Percentiles rank a stretch among this genome's conserved stretches.
Evolutionary conservation across 2,797 vertebrate species (phyloP).

Genomic region (Gymnoscopelus microlampas): DNA sequence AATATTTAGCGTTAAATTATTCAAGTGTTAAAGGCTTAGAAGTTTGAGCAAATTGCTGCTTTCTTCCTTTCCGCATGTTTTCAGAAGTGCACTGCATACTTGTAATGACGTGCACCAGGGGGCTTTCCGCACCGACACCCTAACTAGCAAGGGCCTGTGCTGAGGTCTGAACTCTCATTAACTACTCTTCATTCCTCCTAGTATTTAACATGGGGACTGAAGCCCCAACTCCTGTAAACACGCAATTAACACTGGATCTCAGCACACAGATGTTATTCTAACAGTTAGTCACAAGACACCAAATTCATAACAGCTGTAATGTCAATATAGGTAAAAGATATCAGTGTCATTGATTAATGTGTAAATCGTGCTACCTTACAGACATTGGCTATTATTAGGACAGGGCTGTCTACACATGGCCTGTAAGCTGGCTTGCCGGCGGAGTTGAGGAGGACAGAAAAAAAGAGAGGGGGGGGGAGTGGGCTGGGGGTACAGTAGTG

Average conservation of each 20-base stretch:
- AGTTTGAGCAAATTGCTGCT: constrained; percentile 72
- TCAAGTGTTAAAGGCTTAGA: constrained; percentile 75
- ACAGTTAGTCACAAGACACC: constrained; percentile 35
- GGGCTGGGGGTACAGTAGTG: constrained; percentile 63
- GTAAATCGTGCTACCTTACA: constrained; percentile 51
- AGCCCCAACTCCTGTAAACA: constrained; percentile 18
- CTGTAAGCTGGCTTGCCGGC: constrained; percentile 40
- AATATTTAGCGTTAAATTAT: constrained; percentile 75
- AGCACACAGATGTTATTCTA: constrained; percentile 19
- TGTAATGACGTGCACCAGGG: constrained; percentile 60
- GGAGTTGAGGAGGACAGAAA: constrained; percentile 21
- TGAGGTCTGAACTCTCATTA: constrained; percentile 50
- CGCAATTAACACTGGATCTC: constrained; percentile 32
- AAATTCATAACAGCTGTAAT: constrained; percentile 28
- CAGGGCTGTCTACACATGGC: constrained; percentile 45
- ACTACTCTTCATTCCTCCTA: constrained; percentile 9
- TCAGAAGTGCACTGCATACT: constrained; percentile 42
- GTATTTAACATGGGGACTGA: constrained; percentile 6
- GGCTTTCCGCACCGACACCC: constrained; percentile 33
- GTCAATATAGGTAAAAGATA: constrained; percentile 39
- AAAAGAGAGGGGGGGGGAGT: constrained; percentile 38
- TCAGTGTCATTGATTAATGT: constrained; percentile 35
- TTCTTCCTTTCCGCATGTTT: constrained; percentile 48
- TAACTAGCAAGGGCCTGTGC: constrained; percentile 45
- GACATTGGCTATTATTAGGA: constrained; percentile 49